These are phyloP conservation scores for Drosophila tristis DNA, from an alignment of 1,140 invertebrate genomes.

Conservation along the genomic window DNA sequence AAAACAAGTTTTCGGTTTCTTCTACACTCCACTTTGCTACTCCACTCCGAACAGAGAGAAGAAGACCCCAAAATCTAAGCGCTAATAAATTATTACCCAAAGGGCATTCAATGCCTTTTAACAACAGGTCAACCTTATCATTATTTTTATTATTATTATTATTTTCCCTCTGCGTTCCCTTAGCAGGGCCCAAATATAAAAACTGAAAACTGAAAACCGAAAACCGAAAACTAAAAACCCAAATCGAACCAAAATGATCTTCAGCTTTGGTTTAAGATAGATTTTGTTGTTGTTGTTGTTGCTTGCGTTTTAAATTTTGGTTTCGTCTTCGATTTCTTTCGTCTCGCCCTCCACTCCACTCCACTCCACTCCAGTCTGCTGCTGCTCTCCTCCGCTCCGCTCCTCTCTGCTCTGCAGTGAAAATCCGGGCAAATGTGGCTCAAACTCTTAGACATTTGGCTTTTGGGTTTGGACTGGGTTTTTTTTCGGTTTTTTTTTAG, in stretches of 20 bases:
- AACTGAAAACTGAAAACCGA: conserved; percentile 35
- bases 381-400: no score
- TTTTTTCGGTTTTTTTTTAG: conserved; percentile 27
- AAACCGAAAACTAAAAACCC: conserved; percentile 65
- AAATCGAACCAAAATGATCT: conserved; percentile 68
- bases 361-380: no score
- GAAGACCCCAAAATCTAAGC: conserved; percentile 66
- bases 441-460: conserved; percentile 42
- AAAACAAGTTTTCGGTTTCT: conserved; percentile 69
- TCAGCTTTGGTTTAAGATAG: conserved; percentile 51
- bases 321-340: conserved; percentile 63
- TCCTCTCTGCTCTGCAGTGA: conserved; percentile 40
- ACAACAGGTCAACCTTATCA: conserved; percentile 83
- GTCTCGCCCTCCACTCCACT: conserved; percentile 32
- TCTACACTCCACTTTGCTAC: background rate
- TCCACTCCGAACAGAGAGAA: conserved; percentile 3
- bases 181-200: conserved; percentile 48
- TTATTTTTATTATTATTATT: conserved; percentile 83
- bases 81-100: conserved; percentile 82
- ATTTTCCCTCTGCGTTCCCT: conserved; percentile 59
- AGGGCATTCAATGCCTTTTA: conserved; percentile 83
- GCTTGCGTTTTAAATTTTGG: conserved; percentile 75
- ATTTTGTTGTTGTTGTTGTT: conserved; percentile 61
- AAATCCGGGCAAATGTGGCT: conserved; percentile 63
- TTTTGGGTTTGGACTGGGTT: conserved; percentile 45